Base-by-base conservation (phyloP, 2,888 invertebrate species). In the Podabrus alpinus region DNA sequence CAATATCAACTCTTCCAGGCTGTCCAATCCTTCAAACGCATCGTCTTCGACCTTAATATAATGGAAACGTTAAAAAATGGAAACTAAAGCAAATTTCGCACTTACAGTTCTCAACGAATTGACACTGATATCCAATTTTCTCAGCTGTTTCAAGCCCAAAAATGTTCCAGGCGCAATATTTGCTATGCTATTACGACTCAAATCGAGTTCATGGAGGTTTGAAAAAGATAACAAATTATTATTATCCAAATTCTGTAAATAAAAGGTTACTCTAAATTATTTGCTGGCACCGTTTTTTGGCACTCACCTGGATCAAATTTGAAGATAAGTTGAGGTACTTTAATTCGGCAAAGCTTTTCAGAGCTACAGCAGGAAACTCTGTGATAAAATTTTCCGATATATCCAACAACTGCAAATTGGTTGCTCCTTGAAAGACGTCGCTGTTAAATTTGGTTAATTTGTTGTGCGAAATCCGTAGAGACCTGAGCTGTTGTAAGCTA, bases 81-180 rank as follows among this genome's bases (percentile, higher is more conserved):
- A 19, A 45, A 68, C 17, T 15, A 9, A 15, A 21, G 9, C 45
- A 19, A 69, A 15, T 68, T 59, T 1, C 11, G 45, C 1, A 89
- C 91, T 90, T 88, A 96, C 96, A 81, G 96, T 96, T 85, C 97
- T 90, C 64, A 97, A 88, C 2, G 95, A 94, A 85, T 97, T 97
- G 29, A 96, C 92, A 78, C 96, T 95, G 13, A 97, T 90, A 83
- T 96, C 95, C 79, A 97, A 89, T 82, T 92, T 92, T 72, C 91
- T 90, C 15, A 97, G 87, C 71, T 92, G 90, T 7, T 90, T 90
- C 70, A 96, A 89, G 2, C 93, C 93, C 11, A 93, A 90, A 85
- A 97, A 97, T 1, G 95, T 94, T 74, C 95, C 95, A 0, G 94
- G 92, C 0, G 94, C 92, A 70, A 97, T 91, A 79, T 94, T 94